Conservation (phyloP, 92 coral and sea anemone species). For the Zoanthus solanderi region DNA sequence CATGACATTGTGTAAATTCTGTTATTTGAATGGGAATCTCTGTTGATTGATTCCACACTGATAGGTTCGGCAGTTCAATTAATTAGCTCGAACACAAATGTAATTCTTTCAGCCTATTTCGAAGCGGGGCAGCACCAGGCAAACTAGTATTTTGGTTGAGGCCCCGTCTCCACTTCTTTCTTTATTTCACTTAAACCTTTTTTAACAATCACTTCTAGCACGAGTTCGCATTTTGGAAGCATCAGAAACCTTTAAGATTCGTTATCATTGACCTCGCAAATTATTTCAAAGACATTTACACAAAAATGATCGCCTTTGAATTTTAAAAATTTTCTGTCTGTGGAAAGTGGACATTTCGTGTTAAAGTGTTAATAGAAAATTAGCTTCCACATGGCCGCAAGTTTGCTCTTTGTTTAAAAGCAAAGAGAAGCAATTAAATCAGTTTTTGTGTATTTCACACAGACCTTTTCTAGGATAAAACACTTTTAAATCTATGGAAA, state of each 20-base stretch:
- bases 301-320: not conserved
- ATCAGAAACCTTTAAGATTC: not conserved
- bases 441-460: not conserved
- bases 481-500: not conserved
- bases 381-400: conserved; percentile 58
- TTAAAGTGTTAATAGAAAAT: conserved; percentile 49
- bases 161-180: not conserved
- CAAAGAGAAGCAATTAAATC: conserved; percentile 31
- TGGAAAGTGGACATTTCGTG: conserved; percentile 25
- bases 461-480: not conserved
- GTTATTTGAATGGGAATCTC: conserved; percentile 76
- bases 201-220: not conserved
- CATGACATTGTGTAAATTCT: conserved; percentile 92
- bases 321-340: conserved; percentile 16
- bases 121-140: conserved; percentile 7
- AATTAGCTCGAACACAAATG: conserved; percentile 96
- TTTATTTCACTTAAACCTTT: not conserved
- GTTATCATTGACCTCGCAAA: conserved; percentile 17
- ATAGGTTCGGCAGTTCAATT: conserved; percentile 94
- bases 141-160: not conserved
- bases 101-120: conserved; percentile 41
- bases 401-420: conserved; percentile 44
- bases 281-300: not conserved
- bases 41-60: conserved; percentile 95
- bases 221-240: not conserved